A percentile compares a stretch with the other conserved stretches of the same genome.
Conservation (phyloP, 1,140 invertebrate species). For the Parapsyche elsis region DNA sequence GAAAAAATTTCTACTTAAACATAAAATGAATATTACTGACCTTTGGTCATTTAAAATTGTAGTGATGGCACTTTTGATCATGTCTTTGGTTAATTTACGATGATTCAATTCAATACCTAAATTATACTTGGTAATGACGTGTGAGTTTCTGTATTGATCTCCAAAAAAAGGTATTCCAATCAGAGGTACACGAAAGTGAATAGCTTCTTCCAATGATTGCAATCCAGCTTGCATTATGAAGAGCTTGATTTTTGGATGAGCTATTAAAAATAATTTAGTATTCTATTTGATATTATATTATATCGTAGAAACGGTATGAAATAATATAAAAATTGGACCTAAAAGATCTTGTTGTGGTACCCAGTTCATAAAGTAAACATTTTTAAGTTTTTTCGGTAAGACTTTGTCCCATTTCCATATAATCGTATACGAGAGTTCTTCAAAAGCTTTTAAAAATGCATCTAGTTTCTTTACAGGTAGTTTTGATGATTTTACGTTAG, state of each 20-base stretch:
- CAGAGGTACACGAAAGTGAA: constrained; percentile 67
- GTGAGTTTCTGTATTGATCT: constrained; percentile 59
- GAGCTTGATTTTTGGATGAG: constrained; percentile 66
- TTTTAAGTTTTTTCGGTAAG: constrained; percentile 55
- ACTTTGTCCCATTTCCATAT: constrained; percentile 67
- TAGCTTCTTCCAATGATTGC: constrained; percentile 69
- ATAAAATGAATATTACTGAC: constrained; percentile 30
- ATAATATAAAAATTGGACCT: constrained; percentile 56
- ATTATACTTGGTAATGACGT: constrained; percentile 56
- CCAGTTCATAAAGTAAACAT: constrained; percentile 65
- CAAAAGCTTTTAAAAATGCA: constrained; percentile 63
- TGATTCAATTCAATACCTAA: constrained; percentile 58
- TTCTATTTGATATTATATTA: not conserved
- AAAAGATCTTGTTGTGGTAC: constrained; percentile 68
- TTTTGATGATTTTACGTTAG: constrained; percentile 59
- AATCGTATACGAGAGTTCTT: constrained; percentile 64
- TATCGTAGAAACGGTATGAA: not conserved
- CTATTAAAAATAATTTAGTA: constrained; percentile 60
- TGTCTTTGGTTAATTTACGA: constrained; percentile 57
- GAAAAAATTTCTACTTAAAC: too few relatives aligned
- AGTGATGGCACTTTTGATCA: constrained; percentile 56
- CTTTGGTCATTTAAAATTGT: constrained; percentile 51
- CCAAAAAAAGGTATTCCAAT: constrained; percentile 61
- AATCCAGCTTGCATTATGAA: constrained; percentile 72
- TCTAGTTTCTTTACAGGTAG: constrained; percentile 60